Evolutionary conservation across 2,888 invertebrate genomes (phyloP), one percentile per base, ranked within the genome.

Genomic region (Pachymerium ferrugineum): DNA sequence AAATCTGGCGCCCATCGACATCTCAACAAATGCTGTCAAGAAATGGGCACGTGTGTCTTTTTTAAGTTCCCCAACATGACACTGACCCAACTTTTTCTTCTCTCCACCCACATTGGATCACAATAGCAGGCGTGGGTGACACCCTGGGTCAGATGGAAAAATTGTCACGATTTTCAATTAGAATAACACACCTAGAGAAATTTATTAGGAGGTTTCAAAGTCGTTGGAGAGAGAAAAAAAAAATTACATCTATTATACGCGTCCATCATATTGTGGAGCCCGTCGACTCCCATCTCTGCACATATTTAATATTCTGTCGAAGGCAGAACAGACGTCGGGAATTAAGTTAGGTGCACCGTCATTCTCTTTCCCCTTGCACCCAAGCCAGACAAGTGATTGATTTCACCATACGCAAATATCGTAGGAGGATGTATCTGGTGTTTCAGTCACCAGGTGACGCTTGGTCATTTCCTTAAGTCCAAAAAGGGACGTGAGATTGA

Each of bases 1-100:
- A 68, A 68, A 68, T 68, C 68, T 68, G 29, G 68, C 68, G 68
- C 29, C 29, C 68, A 30, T 28, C 68, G 29, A 68, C 68, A 30
- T 68, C 30, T 29, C 68, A 68, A 68, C 68, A 68, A 47, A 68
- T 68, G 68, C 68, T 68, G 68, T 68, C 68, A 47, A 47, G 68
- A 68, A 28, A 68, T 29, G 68, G 68, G 68, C 30, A 68, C 30
- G 28, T 68, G 28, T 16, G n/a, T 68, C 30, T 25, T 68, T 68
- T 67, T 68, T 68, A n/a, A n/a, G n/a, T 25, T 22, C 68, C 10
- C 68, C 68, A 30, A 30, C 16, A 16, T 68, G 47, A 22, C 47
- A 68, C 30, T 30, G 68, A 30, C 68, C 68, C 68, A 28, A n/a
- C 68, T n/a, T 68, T 68, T 68, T n/a, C 68, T 22, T 47, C 19